Percentiles rank a stretch among this genome's conserved stretches.
Evolutionary conservation across 2,888 invertebrate species (phyloP).

Genomic region (Ectemnius lituratus): DNA sequence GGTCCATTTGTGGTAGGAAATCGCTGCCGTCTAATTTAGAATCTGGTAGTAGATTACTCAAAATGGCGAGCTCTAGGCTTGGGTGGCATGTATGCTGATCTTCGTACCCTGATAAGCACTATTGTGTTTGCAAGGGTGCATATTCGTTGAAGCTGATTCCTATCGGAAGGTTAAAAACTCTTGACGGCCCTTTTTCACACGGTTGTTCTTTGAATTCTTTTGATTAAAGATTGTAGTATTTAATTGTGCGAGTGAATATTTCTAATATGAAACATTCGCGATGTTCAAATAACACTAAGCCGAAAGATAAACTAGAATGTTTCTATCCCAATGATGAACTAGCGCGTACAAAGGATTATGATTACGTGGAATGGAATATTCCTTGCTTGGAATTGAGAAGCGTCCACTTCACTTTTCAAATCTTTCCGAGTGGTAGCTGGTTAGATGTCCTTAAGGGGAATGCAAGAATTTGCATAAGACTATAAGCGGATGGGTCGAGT

Average conservation of each 20-base stretch:
- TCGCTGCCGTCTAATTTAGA: neutral
- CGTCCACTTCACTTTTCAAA: too few relatives aligned
- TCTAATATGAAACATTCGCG: too few relatives aligned
- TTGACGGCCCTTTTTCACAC: neutral
- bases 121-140: slow-evolving; percentile 24
- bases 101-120: slow-evolving; percentile 20
- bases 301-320: too few relatives aligned
- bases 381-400: too few relatives aligned
- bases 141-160: slow-evolving; percentile 23
- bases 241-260: neutral
- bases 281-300: too few relatives aligned
- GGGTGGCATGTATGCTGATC: slow-evolving; percentile 38
- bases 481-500: neutral
- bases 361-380: too few relatives aligned
- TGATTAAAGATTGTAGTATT: neutral
- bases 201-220: neutral
- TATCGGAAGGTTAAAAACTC: slow-evolving; percentile 14
- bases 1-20: neutral
- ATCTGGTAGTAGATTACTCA: slow-evolving; percentile 10
- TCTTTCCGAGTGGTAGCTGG: too few relatives aligned
- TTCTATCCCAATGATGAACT: too few relatives aligned
- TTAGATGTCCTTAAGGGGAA: too few relatives aligned
- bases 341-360: too few relatives aligned
- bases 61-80: slow-evolving; percentile 21
- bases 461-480: too few relatives aligned